Base-by-base conservation (phyloP, 2,113 vertebrate species). In the Myrmecophaga tridactyla region DNA sequence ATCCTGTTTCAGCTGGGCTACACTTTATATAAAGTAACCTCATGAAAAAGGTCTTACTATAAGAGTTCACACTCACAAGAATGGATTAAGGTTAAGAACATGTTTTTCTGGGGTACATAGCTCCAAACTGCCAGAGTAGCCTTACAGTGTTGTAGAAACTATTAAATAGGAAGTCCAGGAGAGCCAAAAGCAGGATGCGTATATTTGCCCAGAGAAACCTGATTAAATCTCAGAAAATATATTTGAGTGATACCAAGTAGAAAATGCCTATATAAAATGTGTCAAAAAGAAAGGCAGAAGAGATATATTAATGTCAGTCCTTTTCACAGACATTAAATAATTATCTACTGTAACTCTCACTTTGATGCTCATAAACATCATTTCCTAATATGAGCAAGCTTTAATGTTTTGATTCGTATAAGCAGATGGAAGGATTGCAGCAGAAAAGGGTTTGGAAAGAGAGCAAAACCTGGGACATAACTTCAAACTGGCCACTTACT, bases 141-240 rank as follows among this genome's bases (percentile, higher is more conserved):
- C 23, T 7, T 25, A 63, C 21, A 15, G 0, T 25, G 11, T 41
- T 9, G 1, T 76, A 43, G 1, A 18, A 76, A 39, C 15, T 27
- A 15, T 39, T 53, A n/a, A 41, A 10, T 15, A 65, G 25, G 23
- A 81, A 76, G 4, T 6, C 46, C 21, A 25, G 7, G 11, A 76
- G 7, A 80, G 23, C 5, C 11, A 12, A 6, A 25, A 15, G 5
- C 4, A 43, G 2, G 6, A 4, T 31, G 10, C 7, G 36, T 29
- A 7, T 6, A 14, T 93, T 58, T 39, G 13, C 36, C 10, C 4
- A 7, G 7, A 56, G 17, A 21, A 70, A 23, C 27, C 18, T 18
- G 13, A n/a, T 10, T 36, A 23, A 90, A 76, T 69, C 81, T 25
- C 3, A 17, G 41, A 80, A 20, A 75, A 13, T 51, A 7, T 7